Evolutionary conservation across 2,113 vertebrate species (phyloP).

Genomic region (Ceratotherium simum): DNA sequence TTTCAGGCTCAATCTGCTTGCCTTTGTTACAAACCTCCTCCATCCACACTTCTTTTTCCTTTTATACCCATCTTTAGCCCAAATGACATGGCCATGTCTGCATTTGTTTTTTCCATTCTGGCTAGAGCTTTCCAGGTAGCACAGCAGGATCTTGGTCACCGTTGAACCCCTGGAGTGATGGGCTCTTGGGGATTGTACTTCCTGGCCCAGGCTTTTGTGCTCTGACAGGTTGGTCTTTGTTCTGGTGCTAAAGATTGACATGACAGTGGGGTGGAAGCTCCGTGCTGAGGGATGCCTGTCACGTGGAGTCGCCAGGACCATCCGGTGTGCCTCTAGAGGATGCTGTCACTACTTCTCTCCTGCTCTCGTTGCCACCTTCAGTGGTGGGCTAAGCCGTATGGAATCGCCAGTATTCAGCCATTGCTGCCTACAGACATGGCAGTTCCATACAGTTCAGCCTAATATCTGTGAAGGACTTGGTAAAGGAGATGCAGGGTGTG

Average conservation of each 20-base stretch:
- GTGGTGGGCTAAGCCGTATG: rapidly evolving
- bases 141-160: background rate
- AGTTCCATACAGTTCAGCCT: background rate
- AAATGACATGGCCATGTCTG: background rate
- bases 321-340: background rate
- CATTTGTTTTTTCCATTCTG: background rate
- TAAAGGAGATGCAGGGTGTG: background rate
- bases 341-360: background rate
- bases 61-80: background rate
- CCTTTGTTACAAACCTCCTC: background rate
- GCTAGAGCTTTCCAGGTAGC: background rate
- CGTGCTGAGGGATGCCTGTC: background rate
- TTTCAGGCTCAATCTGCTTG: background rate
- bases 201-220: background rate
- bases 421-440: background rate
- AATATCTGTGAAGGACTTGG: background rate
- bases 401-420: background rate
- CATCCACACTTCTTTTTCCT: background rate
- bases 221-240: background rate
- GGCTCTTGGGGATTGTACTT: background rate
- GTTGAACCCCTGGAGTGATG: rapidly evolving
- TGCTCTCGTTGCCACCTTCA: background rate
- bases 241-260: background rate
- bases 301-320: too few species aligned
- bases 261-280: background rate